Percentiles rank a stretch among this genome's conserved stretches.
Conservation (phyloP, 2,113 vertebrate genomes). For the Microtus pennsylvanicus region DNA sequence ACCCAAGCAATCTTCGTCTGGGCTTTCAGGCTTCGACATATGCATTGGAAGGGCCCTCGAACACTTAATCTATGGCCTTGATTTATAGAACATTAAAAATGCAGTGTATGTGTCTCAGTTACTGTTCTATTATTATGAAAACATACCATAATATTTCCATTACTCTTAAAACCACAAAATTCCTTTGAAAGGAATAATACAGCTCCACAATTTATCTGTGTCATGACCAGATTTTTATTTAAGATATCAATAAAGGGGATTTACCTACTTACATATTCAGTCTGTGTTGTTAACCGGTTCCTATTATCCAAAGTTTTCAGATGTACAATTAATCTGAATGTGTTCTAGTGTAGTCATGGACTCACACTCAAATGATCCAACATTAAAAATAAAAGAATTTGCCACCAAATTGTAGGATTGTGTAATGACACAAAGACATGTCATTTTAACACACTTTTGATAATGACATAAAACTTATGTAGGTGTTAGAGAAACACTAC, state of each 20-base stretch:
- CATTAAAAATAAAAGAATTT: not conserved
- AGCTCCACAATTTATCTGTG: not conserved
- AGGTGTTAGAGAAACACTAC: accelerated
- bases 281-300: not conserved
- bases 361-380: not conserved
- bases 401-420: not conserved
- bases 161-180: not conserved
- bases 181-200: not conserved
- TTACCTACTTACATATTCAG: not conserved
- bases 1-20: not conserved
- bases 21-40: not conserved
- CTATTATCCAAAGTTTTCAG: not conserved
- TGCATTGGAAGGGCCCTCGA: not conserved
- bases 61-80: not conserved
- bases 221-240: not conserved
- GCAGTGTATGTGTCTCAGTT: not conserved
- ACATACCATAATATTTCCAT: not conserved
- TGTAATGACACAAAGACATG: not conserved
- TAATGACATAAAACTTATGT: not conserved
- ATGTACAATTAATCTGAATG: not conserved
- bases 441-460: not conserved
- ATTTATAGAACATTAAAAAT: not conserved
- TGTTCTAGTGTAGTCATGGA: not conserved
- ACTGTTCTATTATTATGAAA: not conserved
- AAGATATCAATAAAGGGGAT: not conserved